These are phyloP conservation scores for Lasiurus cinereus DNA, from an alignment of 2,113 vertebrate genomes.

Conservation along the genomic window DNA sequence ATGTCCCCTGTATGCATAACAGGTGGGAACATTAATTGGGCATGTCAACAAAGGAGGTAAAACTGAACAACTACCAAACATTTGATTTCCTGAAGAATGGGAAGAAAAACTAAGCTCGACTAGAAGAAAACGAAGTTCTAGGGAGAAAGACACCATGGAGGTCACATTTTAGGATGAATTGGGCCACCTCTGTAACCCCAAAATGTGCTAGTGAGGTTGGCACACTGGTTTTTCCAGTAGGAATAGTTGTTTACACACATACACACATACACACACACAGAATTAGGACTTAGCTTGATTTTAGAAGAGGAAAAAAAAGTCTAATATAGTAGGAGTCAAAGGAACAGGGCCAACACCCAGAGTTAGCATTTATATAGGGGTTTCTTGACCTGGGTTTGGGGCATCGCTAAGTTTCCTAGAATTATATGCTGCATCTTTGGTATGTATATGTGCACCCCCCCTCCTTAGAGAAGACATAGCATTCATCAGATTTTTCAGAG, in stretches of 20 bases:
- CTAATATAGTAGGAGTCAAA: neutral
- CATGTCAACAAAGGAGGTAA: slow-evolving; percentile 9
- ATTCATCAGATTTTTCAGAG: slow-evolving; percentile 40
- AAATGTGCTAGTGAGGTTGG: neutral
- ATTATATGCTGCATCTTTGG: neutral
- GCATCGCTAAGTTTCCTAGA: neutral
- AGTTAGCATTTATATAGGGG: neutral
- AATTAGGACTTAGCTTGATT: slow-evolving; percentile 44
- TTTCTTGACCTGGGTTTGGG: slow-evolving; percentile 35
- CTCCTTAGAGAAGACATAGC: neutral
- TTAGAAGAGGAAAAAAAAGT: slow-evolving; percentile 24
- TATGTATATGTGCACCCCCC: neutral
- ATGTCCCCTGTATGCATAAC: neutral
- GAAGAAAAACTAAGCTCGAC: neutral
- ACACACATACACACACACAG: neutral
- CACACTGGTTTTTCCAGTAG: slow-evolving; percentile 4
- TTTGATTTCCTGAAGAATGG: slow-evolving; percentile 31
- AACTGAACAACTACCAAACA: slow-evolving; percentile 20
- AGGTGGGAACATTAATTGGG: neutral
- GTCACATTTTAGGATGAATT: neutral
- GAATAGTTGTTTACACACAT: neutral
- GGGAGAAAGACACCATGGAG: neutral
- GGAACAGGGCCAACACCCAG: neutral
- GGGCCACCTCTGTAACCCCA: neutral
- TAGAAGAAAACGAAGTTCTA: slow-evolving; percentile 28